A percentile compares a stretch with the other conserved stretches of the same genome.
Conservation (phyloP, 2,888 invertebrate species). For the Tridacna crocea region DNA sequence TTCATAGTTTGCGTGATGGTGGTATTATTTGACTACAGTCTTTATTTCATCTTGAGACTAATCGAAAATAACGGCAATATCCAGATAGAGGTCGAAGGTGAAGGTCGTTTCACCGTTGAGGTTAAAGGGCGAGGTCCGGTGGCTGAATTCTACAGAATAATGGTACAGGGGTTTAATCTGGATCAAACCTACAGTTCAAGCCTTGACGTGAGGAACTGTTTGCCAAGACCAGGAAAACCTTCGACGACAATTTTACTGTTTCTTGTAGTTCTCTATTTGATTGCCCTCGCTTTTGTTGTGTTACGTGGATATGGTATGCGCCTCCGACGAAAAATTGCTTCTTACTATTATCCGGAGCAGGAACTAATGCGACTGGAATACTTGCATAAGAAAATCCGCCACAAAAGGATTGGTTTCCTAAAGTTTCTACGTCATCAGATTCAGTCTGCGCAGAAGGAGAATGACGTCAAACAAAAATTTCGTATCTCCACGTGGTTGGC, state of each 20-base stretch:
- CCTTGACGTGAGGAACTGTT: slow-evolving; percentile 61
- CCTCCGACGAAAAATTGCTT: slow-evolving; percentile 56
- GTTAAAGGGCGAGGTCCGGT: slow-evolving; percentile 63
- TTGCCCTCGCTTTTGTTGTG: slow-evolving; percentile 54
- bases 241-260: slow-evolving; percentile 41
- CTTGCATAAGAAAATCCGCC: slow-evolving; percentile 65
- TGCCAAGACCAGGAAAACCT: slow-evolving; percentile 60
- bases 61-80: slow-evolving; percentile 69
- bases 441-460: slow-evolving; percentile 53
- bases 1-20: slow-evolving; percentile 66
- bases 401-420: slow-evolving; percentile 58
- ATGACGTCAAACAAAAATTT: slow-evolving; percentile 51
- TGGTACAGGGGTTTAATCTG: slow-evolving; percentile 49
- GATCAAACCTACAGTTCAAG: slow-evolving; percentile 39
- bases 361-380: slow-evolving; percentile 60
- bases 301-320: slow-evolving; percentile 63
- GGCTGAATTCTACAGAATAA: slow-evolving; percentile 50
- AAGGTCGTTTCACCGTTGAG: slow-evolving; percentile 33
- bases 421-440: slow-evolving; percentile 61
- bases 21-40: slow-evolving; percentile 71
- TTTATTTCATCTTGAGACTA: slow-evolving; percentile 74
- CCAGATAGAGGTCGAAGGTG: slow-evolving; percentile 57
- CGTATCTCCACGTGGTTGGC: slow-evolving; percentile 51
- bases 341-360: slow-evolving; percentile 64
- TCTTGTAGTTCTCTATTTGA: slow-evolving; percentile 53